Conservation (phyloP, 1,140 invertebrate species). For the Saccostrea cuccullata region DNA sequence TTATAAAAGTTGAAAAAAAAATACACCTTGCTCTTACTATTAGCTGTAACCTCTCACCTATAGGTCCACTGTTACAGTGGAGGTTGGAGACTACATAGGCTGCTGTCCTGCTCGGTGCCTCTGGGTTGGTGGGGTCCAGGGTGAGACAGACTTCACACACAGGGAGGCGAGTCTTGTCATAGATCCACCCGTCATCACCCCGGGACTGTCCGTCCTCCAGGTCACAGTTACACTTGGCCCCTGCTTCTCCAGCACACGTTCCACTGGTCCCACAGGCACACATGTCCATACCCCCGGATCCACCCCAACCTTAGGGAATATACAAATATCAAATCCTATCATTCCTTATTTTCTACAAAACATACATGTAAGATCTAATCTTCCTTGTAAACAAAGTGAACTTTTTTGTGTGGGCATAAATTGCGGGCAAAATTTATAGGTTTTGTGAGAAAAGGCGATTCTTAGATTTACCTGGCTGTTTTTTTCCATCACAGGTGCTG, state of each 20-base stretch:
- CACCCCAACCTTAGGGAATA: slow-evolving; percentile 60
- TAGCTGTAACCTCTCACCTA: not conserved
- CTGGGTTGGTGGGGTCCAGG: slow-evolving; percentile 45
- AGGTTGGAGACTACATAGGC: slow-evolving; percentile 53
- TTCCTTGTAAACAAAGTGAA: too few relatives aligned
- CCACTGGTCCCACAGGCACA: slow-evolving; percentile 68
- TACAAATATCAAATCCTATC: too few relatives aligned
- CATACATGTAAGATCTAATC: too few relatives aligned
- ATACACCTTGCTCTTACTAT: too few relatives aligned
- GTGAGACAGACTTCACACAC: slow-evolving; percentile 65
- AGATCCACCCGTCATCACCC: slow-evolving; percentile 58
- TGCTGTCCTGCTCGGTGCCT: slow-evolving; percentile 20
- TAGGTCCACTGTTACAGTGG: slow-evolving; percentile 46
- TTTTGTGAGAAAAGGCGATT: too few relatives aligned
- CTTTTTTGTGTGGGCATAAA: too few relatives aligned
- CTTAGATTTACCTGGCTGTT: not conserved
- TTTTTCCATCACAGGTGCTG: slow-evolving; percentile 60
- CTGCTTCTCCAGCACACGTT: slow-evolving; percentile 48
- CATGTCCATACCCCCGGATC: slow-evolving; percentile 57
- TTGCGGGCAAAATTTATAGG: too few relatives aligned
- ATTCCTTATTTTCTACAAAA: too few relatives aligned
- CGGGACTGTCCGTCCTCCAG: slow-evolving; percentile 52
- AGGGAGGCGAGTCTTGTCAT: slow-evolving; percentile 55
- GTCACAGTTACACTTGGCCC: slow-evolving; percentile 61
- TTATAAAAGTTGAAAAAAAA: too few relatives aligned